Base-by-base conservation (phyloP, 2,113 vertebrate species). In the Euleptes europaea region DNA sequence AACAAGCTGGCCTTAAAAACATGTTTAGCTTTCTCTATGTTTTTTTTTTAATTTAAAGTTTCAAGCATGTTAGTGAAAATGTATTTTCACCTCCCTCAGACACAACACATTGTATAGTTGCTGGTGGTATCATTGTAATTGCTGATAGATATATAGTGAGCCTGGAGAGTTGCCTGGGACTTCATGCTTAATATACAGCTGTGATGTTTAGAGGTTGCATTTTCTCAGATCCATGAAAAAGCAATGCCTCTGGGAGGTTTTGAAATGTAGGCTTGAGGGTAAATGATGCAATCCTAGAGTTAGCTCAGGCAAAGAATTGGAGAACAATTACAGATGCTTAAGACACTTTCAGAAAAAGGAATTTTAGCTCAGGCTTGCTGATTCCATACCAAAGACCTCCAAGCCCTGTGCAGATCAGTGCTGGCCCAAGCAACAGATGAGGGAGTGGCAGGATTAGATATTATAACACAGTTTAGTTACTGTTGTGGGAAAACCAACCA, bases 61-160 rank as follows among this genome's bases (percentile, higher is more conserved):
- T 40, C 69, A 40, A 38, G 38, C 82, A 11, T 26, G 42, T 42
- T 38, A 1, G 4, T 71, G 84, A 87, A 88, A 84, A 87, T 8
- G 3, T 0, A 80, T 1, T 11, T 76, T 10, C 51, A 69, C 0
- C 0, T 54, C 3, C 21, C 42, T 0, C 38, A 44, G 1, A 49
- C 0, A 26, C 0, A 42, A 23, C 78, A 51, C 13, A 14, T 12
- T 49, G 40, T 66, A 14, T 33, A 10, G 19, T 23, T 67, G 63
- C 40, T 80, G 78, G 47, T 51, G 77, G 38, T 38, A 74, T 80
- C 21, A 87, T 72, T 79, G 9, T 51, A 49, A 1, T 12, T 73
- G 17, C 69, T 79, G n/a, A 67, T 19, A 82, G 66, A 71, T 1
- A 11, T n/a, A 83, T 70, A 2, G 54, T 44, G 5, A 49, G 5